A percentile compares a stretch with the other conserved stretches of the same genome.
These are phyloP conservation scores for Drosophila fungiperda DNA, from an alignment of 2,888 invertebrate species.

Conservation along the genomic window DNA sequence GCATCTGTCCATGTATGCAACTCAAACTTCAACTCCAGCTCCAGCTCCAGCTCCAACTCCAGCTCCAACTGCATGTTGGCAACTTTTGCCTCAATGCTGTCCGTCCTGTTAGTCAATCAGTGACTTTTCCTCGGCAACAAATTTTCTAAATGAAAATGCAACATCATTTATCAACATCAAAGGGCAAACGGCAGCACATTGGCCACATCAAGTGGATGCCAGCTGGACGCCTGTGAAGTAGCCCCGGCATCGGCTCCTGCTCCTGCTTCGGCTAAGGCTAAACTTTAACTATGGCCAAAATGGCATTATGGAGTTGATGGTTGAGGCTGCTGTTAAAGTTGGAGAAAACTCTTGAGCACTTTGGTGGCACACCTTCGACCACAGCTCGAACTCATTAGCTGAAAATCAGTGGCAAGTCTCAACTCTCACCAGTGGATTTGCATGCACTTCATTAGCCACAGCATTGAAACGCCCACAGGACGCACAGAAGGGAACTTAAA, in stretches of 20 bases:
- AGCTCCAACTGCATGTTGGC: conserved; percentile 30
- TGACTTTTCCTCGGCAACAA: conserved; percentile 77
- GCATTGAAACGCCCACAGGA: conserved; percentile 53
- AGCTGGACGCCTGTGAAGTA: conserved; percentile 45
- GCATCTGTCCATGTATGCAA: conserved; percentile 52
- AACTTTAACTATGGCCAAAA: conserved; percentile 34
- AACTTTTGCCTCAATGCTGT: conserved; percentile 48
- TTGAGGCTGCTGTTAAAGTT: conserved; percentile 37
- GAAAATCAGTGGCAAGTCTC: conserved; percentile 38
- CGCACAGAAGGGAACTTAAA: conserved; percentile 13
- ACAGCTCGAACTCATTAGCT: conserved; percentile 62
- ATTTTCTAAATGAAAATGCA: conserved; percentile 79
- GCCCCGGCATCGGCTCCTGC: neutral
- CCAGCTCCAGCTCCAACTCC: conserved; percentile 2
- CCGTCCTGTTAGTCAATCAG: conserved; percentile 75
- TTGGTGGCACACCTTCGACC: conserved; percentile 51
- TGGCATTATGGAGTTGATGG: conserved; percentile 48
- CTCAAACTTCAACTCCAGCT: conserved; percentile 5
- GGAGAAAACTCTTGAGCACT: conserved; percentile 31
- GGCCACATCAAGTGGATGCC: conserved; percentile 63
- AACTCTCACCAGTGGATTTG: conserved; percentile 53
- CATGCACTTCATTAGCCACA: conserved; percentile 77
- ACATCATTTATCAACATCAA: conserved; percentile 79
- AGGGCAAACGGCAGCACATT: conserved; percentile 68
- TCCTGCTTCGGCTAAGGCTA: neutral